Evolutionary conservation across 2,113 vertebrate genomes (phyloP), one percentile per base, ranked within the genome.

Genomic region (Leptocoma aspasia): DNA sequence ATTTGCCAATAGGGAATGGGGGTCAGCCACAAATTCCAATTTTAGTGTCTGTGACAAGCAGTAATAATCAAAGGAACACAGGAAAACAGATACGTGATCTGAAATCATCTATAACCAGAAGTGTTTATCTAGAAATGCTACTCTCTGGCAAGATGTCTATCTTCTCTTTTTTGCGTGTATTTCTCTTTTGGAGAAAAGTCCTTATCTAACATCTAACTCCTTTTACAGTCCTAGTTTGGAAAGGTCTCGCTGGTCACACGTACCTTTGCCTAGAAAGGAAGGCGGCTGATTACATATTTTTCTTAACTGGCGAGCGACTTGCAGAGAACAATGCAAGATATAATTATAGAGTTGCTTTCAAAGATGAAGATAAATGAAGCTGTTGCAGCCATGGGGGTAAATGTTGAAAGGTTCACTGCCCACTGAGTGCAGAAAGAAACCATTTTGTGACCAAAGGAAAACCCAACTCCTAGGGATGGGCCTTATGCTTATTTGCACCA

Each of bases 71-170:
- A 97, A 97, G 98, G 98, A 98, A 98, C 97, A 97, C 97, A 98
- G 97, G 97, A 98, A 98, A 97, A 93, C 96, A 98, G 98, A 98
- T 98, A 98, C 23, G 97, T 96, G 96, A 94, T 98, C 96, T 95
- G 83, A 98, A 98, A 98, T 97, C 80, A 98, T 97, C 97, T 90
- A 91, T 84, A 89, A 89, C 96, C 94, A 97, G 97, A 95, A 97
- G 96, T 98, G 97, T 97, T 98, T 98, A 96, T 97, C 97, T 97
- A 96, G 97, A 97, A 97, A 96, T 91, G 63, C 50, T 92, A 89
- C 89, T 85, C 88, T 96, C 96, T 93, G 54, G 97, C 89, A 77
- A 98, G 97, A 98, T 98, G 93, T 91, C 96, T 97, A 97, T 98
- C 97, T 94, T 66, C 92, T 39, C 69, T 53, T 90, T 89, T 94